Base-by-base conservation (phyloP, 1,140 invertebrate genomes). In the Hylyphantes graminicola region DNA sequence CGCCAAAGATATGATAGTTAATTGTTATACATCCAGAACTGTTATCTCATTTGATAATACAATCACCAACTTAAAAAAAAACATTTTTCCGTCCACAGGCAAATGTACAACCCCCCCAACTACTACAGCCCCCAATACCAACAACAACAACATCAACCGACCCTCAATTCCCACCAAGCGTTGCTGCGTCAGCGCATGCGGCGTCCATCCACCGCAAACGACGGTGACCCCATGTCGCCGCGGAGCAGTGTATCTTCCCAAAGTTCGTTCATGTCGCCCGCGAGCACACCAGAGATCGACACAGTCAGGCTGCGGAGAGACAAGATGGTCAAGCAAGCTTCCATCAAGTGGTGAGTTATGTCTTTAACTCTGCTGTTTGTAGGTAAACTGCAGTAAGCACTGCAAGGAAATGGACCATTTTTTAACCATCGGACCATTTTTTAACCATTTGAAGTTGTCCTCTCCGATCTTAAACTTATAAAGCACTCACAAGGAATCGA, bases 241-340 rank as follows among this genome's bases (percentile, higher is more conserved):
- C 59, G 61, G 0, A 67, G 80, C 35, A 75, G 80, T 13, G 54
- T 83, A 7, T 83, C 80, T 6, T 83, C 80, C 0, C n/a, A 68
- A 5, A 53, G 54, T 17, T 75, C 80, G 0, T 83, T 83, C 21
- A 65, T 83, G 57, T 83, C 80, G 8, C 80, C 80, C 4, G 72
- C 57, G 1, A 83, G 80, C 57, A 83, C 80, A 2, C 80, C 80
- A 2, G 80, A 83, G 17, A 67, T 74, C 1, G 68, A 75, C 7
- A 65, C 17, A 0, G 21, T 19, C 11, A 70, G 80, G 6, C 5
- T n/a, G 50, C 11, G 61, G n/a, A 75, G 80, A 53, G 72, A 83
- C 35, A 83, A 83, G 17, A 10, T 83, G 72, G 72, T 75, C 17
- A 83, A 83, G 21, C 80, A 83, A 15, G 72, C 80, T 0, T 83